Evolutionary conservation across 1,140 invertebrate species (phyloP), one percentile per base, ranked within the genome.

Genomic region (Sitodiplosis mosellana): DNA sequence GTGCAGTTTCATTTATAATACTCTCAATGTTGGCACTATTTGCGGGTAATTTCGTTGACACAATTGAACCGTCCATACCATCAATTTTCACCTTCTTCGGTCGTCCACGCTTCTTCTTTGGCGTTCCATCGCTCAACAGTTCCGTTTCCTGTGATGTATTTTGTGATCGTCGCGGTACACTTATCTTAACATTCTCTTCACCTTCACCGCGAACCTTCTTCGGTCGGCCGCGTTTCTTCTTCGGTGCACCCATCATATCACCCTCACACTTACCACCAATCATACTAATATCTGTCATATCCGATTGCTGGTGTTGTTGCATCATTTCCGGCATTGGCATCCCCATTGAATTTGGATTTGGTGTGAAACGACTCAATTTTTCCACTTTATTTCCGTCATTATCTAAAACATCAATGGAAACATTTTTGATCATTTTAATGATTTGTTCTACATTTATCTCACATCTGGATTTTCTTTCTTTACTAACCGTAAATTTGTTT

Each of bases 211-310:
- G 82, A 2, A 87, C 78, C 62, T 90, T 90, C 67, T 90, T 90
- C 33, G 87, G 87, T 19, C 87, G 69, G 1, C 86, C 87, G 15
- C 87, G 70, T 60, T 90, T 87, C 68, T 90, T 90, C 66, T 87
- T 87, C 1, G 80, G 76, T 22, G 80, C 20, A 42, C 41, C 33
- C 40, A 42, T 33, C 11, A 48, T 33, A 19, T 42, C 41, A 18
- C 34, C 15, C 36, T 21, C 34, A 47, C 19, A 17, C 11, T 46
- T 46, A 2, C 33, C 61, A 54, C 59, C 57, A 53, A 61, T 57
- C 54, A 64, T 66, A 58, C 61, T 68, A 48, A 69, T 54, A 49
- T 70, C 68, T 41, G 64, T 68, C 46, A 69, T 53, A 51, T 63
- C 60, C 15, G 53, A 22, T 0, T 6, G 40, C 17, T 33, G 40